These are phyloP conservation scores for Tanytarsus gracilentus DNA, from an alignment of 2,888 invertebrate genomes.

Conservation along the genomic window DNA sequence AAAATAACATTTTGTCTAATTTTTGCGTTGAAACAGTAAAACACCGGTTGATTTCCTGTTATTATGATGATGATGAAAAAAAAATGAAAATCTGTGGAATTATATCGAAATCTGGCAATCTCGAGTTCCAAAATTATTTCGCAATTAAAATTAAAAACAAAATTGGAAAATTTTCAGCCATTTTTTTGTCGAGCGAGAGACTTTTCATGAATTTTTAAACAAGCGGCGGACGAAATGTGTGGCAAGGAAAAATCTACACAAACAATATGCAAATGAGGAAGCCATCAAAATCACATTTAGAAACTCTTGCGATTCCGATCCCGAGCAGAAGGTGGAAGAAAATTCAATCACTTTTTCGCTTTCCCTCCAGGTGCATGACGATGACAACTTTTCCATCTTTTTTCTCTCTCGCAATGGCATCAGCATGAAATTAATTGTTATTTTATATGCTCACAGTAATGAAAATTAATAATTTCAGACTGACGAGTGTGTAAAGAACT, in stretches of 20 bases:
- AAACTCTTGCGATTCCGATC: conserved; percentile 29
- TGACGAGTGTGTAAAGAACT: conserved; percentile 15
- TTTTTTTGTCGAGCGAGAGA: background rate
- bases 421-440: background rate
- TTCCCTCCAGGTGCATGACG: conserved; percentile 20
- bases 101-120: no score
- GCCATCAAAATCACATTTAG: conserved; percentile 44
- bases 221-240: background rate
- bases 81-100: no score
- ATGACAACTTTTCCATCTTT: background rate
- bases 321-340: background rate
- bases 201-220: background rate
- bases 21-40: background rate
- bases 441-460: background rate
- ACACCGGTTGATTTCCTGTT: conserved; percentile 3
- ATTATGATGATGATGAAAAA: background rate
- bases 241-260: conserved; percentile 16
- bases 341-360: background rate
- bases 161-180: conserved; percentile 10
- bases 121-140: conserved; percentile 18
- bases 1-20: background rate
- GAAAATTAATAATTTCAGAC: no score
- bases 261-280: conserved; percentile 40
- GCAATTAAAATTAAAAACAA: conserved; percentile 8
- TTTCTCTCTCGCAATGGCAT: background rate